Conservation (phyloP, 2,888 invertebrate genomes). For the Bombylius discolor region DNA sequence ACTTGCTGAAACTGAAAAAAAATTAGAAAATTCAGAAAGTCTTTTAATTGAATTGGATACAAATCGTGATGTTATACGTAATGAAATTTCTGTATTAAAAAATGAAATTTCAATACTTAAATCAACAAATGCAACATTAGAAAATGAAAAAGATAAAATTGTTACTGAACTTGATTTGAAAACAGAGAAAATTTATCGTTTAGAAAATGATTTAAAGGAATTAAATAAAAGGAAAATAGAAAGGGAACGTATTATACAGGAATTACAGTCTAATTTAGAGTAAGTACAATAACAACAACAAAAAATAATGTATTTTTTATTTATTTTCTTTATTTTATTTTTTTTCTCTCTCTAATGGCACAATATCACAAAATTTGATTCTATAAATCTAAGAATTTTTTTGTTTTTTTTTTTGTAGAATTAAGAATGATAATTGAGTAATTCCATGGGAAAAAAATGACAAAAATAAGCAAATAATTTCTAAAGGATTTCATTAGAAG, state of each 20-base stretch:
- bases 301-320: background rate
- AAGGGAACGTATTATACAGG: slow-evolving; percentile 43
- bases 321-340: background rate
- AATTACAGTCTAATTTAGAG: slow-evolving; percentile 45
- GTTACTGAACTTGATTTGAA: slow-evolving; percentile 55
- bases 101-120: slow-evolving; percentile 51
- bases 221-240: slow-evolving; percentile 43
- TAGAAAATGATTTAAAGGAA: slow-evolving; percentile 52
- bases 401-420: too few relatives aligned
- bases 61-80: slow-evolving; percentile 44
- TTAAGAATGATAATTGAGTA: too few relatives aligned
- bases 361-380: background rate
- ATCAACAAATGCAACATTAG: slow-evolving; percentile 48
- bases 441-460: too few relatives aligned
- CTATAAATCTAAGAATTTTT: too few relatives aligned
- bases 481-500: too few relatives aligned
- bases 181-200: slow-evolving; percentile 49
- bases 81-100: slow-evolving; percentile 46
- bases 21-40: slow-evolving; percentile 47
- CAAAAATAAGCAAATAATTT: too few relatives aligned
- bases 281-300: slow-evolving; percentile 19
- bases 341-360: background rate
- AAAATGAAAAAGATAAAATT: slow-evolving; percentile 52
- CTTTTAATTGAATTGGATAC: slow-evolving; percentile 44
- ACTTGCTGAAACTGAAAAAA: slow-evolving; percentile 48